These are phyloP conservation scores for Erannis defoliaria DNA, from an alignment of 2,888 invertebrate genomes.

Conservation along the genomic window DNA sequence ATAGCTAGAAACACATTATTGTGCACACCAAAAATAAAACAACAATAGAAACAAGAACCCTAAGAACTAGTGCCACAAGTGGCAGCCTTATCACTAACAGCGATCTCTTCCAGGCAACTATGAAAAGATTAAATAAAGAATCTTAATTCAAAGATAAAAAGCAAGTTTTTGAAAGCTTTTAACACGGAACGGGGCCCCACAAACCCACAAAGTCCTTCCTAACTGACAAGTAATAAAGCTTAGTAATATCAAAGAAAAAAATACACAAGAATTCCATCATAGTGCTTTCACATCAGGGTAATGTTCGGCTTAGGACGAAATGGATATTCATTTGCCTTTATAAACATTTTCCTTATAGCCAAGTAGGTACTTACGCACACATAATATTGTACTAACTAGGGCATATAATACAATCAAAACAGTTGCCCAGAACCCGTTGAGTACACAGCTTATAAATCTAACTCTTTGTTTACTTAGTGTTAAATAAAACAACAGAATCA, in stretches of 20 bases:
- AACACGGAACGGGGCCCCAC: conserved; percentile 20
- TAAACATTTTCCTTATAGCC: conserved; percentile 33
- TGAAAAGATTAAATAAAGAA: conserved; percentile 20
- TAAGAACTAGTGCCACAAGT: too few species aligned
- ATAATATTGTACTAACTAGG: conserved; percentile 18
- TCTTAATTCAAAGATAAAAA: conserved; percentile 32
- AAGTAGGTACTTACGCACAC: conserved; percentile 18
- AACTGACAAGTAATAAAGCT: conserved; percentile 44
- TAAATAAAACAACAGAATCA: too few species aligned
- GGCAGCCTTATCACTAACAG: too few species aligned
- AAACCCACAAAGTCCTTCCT: conserved; percentile 34
- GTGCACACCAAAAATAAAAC: too few species aligned
- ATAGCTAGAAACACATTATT: too few species aligned
- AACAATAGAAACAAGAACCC: too few species aligned
- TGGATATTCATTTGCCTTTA: conserved; percentile 34
- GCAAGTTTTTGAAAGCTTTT: conserved; percentile 38
- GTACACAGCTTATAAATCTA: background rate
- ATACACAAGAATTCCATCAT: conserved; percentile 42
- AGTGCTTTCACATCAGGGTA: conserved; percentile 33
- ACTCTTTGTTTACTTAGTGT: background rate
- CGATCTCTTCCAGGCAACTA: too few species aligned
- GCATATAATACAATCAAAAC: conserved; percentile 18
- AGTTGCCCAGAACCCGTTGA: conserved; percentile 5
- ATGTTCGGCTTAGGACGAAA: conserved; percentile 32
- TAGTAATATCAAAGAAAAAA: conserved; percentile 41